Evolutionary conservation across 2,888 invertebrate species (phyloP), one percentile per base, ranked within the genome.

Genomic region (Stegophylla sp.): DNA sequence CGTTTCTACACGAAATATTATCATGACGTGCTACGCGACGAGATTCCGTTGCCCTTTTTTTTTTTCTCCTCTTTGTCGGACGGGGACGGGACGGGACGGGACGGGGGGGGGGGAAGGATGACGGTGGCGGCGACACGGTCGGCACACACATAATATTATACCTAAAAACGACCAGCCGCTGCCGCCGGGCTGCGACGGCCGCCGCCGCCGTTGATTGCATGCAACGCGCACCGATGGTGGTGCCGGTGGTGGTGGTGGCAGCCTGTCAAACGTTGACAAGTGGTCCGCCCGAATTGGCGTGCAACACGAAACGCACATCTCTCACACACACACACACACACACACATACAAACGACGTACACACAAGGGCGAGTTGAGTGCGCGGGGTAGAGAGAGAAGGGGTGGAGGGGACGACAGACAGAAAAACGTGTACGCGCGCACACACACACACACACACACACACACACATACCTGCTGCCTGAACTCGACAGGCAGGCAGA

Each of bases 231-330:
- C n/a, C 45, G 34, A 34, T 5, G 34, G 12, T 28, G 13, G 9
- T 15, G 51, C 23, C 3, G 34, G 34, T 34, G 34, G 34, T 34
- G 75, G 26, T 53, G 53, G 53, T 34, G 69, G 28, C n/a, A 63
- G 69, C 77, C 77, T 79, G 77, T 79, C 77, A 79, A 79, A 79
- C 69, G 77, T 79, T 79, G 77, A 79, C 77, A 79, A 71, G 77
- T 59, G 77, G 77, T 79, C 77, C 69, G 77, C 45, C 69, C 77
- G 77, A 77, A 77, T 77, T 77, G 77, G 77, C 77, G 77, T 77
- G 77, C 77, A 77, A 77, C 77, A 77, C 77, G 77, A 77, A 77
- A 77, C 76, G 59, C 43, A 17, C n/a, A 26, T 26, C 45, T n/a
- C 51, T 17, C 26, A 23, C 41, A 23, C 53, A 26, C 63, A 34